Percentiles rank a stretch among this genome's conserved stretches.
Evolutionary conservation across 2,888 invertebrate species (phyloP).

Genomic region (Empis stercorea): DNA sequence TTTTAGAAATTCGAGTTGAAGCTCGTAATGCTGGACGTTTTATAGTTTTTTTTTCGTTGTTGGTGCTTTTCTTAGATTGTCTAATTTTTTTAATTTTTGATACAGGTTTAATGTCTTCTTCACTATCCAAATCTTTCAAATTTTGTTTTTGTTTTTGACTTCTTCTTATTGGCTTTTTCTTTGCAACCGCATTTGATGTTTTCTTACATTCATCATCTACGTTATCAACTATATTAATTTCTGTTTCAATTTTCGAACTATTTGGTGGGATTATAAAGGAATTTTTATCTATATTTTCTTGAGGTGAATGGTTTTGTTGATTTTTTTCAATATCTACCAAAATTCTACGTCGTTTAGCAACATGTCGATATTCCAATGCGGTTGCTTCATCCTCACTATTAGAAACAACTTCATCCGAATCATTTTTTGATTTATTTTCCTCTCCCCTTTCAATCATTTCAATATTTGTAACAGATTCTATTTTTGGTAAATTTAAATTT

Average conservation of each 20-base stretch:
- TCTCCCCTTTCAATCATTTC: conserved; percentile 3
- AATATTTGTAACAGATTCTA: conserved; percentile 9
- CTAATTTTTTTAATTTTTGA: background rate
- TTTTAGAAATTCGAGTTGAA: background rate
- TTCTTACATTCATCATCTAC: conserved; percentile 6
- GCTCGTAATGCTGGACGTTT: conserved; percentile 9
- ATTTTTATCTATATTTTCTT: no score
- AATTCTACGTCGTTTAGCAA: conserved; percentile 42
- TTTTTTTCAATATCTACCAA: conserved; percentile 6
- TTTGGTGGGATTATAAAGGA: no score
- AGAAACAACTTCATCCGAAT: conserved; percentile 55
- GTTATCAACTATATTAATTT: conserved; percentile 9
- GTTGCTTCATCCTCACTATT: conserved; percentile 52
- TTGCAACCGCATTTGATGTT: background rate
- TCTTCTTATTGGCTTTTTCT: background rate
- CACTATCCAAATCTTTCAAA: background rate
- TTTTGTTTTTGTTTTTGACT: conserved; percentile 2
- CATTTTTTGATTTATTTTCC: conserved; percentile 25
- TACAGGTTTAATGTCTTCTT: background rate
- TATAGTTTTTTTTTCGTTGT: background rate
- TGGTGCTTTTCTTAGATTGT: conserved; percentile 4
- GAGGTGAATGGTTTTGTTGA: no score
- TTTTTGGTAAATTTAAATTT: conserved; percentile 30
- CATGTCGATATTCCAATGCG: conserved; percentile 40
- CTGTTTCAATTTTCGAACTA: no score